A percentile compares a stretch with the other conserved stretches of the same genome.
Evolutionary conservation across 2,888 invertebrate species (phyloP).

Genomic region (Synanthedon andrenaeformis): DNA sequence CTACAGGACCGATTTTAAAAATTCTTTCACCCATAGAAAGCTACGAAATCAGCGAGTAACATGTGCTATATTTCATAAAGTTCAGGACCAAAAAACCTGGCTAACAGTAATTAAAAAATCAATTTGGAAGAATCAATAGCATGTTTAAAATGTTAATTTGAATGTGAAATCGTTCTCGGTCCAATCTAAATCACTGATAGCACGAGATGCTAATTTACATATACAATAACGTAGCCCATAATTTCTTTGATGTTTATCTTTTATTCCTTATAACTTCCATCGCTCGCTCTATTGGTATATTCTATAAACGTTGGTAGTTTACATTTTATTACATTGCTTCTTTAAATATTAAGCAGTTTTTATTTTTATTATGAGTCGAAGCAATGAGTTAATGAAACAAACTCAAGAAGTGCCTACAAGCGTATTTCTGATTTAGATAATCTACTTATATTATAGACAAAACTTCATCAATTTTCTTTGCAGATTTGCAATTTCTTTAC

Average conservation of each 20-base stretch:
- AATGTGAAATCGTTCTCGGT: neutral
- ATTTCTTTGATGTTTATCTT: conserved; percentile 18
- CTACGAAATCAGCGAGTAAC: too few species aligned
- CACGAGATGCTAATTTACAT: conserved; percentile 21
- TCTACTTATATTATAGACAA: too few species aligned
- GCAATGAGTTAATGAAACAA: neutral
- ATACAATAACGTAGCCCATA: conserved; percentile 20
- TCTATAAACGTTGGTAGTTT: conserved; percentile 7
- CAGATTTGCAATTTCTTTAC: too few species aligned
- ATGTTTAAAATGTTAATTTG: neutral
- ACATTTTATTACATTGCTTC: neutral
- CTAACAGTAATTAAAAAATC: too few species aligned
- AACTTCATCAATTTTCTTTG: too few species aligned
- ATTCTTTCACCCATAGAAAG: too few species aligned
- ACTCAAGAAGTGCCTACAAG: neutral
- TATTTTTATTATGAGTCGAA: too few species aligned
- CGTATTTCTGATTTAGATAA: neutral
- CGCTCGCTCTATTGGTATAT: conserved; percentile 9
- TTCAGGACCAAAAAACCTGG: too few species aligned
- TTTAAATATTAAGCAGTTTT: neutral
- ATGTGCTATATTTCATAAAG: too few species aligned
- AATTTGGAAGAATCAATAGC: too few species aligned
- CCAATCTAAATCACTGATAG: neutral
- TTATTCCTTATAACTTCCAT: conserved; percentile 7
- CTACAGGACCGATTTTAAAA: too few species aligned